phyloP scores from a whole-genome alignment of 2,888 invertebrate genomes.

The Clunio marinus region DNA sequence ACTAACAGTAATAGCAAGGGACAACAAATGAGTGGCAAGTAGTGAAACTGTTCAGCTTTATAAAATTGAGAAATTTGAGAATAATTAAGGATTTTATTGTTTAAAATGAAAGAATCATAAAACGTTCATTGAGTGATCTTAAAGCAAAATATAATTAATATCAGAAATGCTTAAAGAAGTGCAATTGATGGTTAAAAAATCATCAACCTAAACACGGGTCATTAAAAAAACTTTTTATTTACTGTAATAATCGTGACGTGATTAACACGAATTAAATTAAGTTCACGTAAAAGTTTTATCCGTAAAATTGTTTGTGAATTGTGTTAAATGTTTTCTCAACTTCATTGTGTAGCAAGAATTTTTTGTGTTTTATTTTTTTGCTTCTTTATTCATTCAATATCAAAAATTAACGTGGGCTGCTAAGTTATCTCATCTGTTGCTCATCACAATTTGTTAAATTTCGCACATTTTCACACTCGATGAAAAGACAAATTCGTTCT shows the following conservation, averaged over 20 bases:
- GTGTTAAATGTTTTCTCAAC: too few relatives aligned
- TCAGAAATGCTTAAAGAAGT: not conserved
- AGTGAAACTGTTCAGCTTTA: too few relatives aligned
- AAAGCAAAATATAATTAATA: not conserved
- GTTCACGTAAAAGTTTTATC: too few relatives aligned
- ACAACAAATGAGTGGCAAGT: not conserved
- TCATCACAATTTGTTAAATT: not conserved
- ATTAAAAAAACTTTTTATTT: not conserved
- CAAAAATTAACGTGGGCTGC: not conserved
- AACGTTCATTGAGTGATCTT: not conserved
- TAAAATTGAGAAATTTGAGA: too few relatives aligned
- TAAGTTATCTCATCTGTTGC: not conserved
- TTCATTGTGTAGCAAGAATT: too few relatives aligned
- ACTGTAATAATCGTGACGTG: not conserved
- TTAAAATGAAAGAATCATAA: not conserved
- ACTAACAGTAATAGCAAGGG: too few relatives aligned
- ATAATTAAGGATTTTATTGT: too few relatives aligned
- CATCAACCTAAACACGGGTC: constrained; percentile 15
- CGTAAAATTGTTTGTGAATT: too few relatives aligned
- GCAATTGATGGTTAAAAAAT: not conserved
- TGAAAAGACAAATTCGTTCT: not conserved
- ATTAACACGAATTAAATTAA: too few relatives aligned
- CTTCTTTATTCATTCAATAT: too few relatives aligned
- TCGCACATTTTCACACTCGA: not conserved
- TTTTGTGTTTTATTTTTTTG: too few relatives aligned